phyloP scores from a whole-genome alignment of 2,797 vertebrate species.

The Danio kyathit region DNA sequence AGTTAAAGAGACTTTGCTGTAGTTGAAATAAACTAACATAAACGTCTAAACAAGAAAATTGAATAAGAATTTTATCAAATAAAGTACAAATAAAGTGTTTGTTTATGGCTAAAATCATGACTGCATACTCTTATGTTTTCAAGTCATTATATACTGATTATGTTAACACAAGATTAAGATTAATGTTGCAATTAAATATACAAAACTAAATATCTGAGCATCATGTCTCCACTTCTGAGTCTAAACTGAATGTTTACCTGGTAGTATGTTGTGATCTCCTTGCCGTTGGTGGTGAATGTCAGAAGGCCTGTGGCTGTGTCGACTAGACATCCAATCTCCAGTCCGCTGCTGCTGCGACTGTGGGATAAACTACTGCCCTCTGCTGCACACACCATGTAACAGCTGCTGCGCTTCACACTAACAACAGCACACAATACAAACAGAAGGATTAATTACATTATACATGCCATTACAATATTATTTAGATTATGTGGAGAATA shows the following conservation, averaged over 20 bases:
- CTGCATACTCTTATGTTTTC: neutral
- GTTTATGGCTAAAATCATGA: neutral
- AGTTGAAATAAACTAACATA: neutral
- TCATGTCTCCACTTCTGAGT: neutral
- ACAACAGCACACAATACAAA: conserved; percentile 47
- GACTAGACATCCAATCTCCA: conserved; percentile 93
- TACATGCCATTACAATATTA: neutral
- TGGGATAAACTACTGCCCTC: conserved; percentile 89
- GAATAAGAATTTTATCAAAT: neutral
- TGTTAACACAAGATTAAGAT: neutral
- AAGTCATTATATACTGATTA: neutral
- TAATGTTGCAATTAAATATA: neutral
- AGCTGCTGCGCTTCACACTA: conserved; percentile 92
- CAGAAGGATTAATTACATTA: neutral
- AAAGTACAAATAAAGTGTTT: neutral
- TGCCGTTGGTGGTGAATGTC: conserved; percentile 91
- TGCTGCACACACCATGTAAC: conserved; percentile 96
- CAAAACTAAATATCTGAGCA: neutral
- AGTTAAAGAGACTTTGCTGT: conserved; percentile 10
- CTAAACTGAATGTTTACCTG: conserved; percentile 76
- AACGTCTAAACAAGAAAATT: neutral
- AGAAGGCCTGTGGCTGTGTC: conserved; percentile 89
- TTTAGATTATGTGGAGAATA: neutral
- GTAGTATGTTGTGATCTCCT: conserved; percentile 90
- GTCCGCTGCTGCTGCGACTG: conserved; percentile 86